phyloP scores from a whole-genome alignment of 2,113 vertebrate genomes.

The Ibidorhyncha struthersii region DNA sequence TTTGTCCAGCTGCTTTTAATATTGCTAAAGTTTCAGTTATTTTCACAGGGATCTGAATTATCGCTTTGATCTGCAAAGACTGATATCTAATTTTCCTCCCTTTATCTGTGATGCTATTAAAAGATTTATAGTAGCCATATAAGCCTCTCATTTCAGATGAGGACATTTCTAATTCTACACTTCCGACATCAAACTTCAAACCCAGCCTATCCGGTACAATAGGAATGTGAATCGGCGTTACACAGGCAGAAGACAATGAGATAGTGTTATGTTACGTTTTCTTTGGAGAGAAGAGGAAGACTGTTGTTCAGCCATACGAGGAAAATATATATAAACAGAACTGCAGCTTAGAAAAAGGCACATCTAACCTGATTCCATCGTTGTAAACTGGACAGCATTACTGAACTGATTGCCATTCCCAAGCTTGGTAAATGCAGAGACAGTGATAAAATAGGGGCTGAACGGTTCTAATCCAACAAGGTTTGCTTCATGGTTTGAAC shows the following conservation, averaged over 20 bases:
- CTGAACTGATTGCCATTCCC: conserved; percentile 95
- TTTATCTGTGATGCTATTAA: conserved; percentile 56
- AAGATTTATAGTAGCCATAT: conserved; percentile 28
- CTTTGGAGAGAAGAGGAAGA: not conserved
- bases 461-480: conserved; percentile 86
- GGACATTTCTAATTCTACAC: not conserved
- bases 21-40: conserved; percentile 5
- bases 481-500: conserved; percentile 77
- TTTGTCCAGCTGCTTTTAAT: not conserved
- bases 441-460: conserved; percentile 85
- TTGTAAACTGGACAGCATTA: conserved; percentile 85
- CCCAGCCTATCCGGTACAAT: not conserved
- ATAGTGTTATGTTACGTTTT: not conserved
- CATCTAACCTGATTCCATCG: conserved; percentile 88
- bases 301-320: not conserved
- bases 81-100: conserved; percentile 37
- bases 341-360: not conserved
- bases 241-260: not conserved
- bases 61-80: conserved; percentile 27
- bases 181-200: conserved; percentile 46
- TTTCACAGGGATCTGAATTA: conserved; percentile 48
- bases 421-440: conserved; percentile 90
- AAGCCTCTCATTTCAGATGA: conserved; percentile 47
- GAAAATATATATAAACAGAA: conserved; percentile 2
- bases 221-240: not conserved